phyloP scores from a whole-genome alignment of 2,888 invertebrate genomes.

The Merodon equestris region DNA sequence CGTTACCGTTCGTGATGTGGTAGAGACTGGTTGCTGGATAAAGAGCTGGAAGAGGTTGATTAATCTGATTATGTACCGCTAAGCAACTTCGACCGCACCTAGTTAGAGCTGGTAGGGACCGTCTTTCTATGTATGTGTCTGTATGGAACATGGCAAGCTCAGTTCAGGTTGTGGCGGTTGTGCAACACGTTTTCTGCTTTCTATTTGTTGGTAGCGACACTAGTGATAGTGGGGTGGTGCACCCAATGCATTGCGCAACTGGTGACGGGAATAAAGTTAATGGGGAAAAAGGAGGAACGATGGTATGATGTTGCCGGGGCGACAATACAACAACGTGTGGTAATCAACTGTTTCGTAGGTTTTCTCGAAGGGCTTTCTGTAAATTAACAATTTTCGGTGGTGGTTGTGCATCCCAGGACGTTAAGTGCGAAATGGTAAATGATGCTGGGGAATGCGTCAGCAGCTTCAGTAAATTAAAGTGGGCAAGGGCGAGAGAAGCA shows the following conservation, averaged over 20 bases:
- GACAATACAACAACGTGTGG: conserved; percentile 3
- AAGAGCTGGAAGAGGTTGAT: conserved; percentile 59
- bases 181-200: conserved; percentile 35
- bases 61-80: conserved; percentile 64
- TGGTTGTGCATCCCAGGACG: conserved; percentile 1
- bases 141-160: conserved; percentile 5
- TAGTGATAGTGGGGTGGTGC: conserved; percentile 25
- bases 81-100: conserved; percentile 60
- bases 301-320: not conserved
- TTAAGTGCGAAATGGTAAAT: conserved; percentile 37
- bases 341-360: conserved; percentile 12
- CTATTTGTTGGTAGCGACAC: conserved; percentile 9
- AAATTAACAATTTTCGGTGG: conserved; percentile 9
- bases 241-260: conserved; percentile 44
- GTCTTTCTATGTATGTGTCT: not conserved
- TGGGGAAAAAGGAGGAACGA: not conserved
- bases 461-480: not conserved
- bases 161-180: conserved; percentile 35
- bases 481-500: not conserved
- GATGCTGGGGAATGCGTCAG: not conserved
- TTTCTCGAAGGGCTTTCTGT: conserved; percentile 1
- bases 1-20: conserved; percentile 30
- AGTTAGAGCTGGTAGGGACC: conserved; percentile 19
- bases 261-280: conserved; percentile 7
- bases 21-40: conserved; percentile 14